These are phyloP conservation scores for Hirtodrosophila trivittata DNA, from an alignment of 2,888 invertebrate genomes.

Conservation along the genomic window DNA sequence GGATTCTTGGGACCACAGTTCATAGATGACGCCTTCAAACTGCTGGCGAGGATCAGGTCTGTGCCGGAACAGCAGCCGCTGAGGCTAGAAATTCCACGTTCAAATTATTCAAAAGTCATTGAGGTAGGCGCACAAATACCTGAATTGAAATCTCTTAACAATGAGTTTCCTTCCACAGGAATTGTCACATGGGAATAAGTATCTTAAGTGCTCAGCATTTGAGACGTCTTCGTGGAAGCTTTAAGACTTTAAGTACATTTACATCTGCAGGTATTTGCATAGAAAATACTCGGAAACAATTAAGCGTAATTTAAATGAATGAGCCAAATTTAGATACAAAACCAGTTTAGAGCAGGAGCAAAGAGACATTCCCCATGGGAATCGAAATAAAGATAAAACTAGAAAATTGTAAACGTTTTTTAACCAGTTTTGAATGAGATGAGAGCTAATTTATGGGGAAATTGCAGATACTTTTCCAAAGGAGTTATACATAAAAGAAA, in stretches of 20 bases:
- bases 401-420: too few relatives aligned
- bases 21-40: conserved; percentile 29
- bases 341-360: too few relatives aligned
- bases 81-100: conserved; percentile 42
- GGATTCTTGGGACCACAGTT: conserved; percentile 35
- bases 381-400: too few relatives aligned
- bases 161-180: conserved; percentile 11
- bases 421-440: too few relatives aligned
- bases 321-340: conserved; percentile 1
- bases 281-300: background rate
- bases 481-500: too few relatives aligned
- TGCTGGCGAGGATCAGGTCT: conserved; percentile 12
- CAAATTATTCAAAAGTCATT: background rate
- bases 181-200: background rate
- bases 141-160: background rate
- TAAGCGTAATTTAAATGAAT: background rate
- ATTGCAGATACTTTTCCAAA: too few relatives aligned
- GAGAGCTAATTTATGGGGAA: too few relatives aligned
- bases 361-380: too few relatives aligned
- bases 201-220: conserved; percentile 24
- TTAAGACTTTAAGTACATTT: background rate
- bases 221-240: conserved; percentile 24
- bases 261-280: background rate
- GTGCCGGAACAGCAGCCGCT: conserved; percentile 1
- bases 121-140: conserved; percentile 12